Base-by-base conservation (phyloP, 2,113 vertebrate genomes). In the Ageneiosus marmoratus region DNA sequence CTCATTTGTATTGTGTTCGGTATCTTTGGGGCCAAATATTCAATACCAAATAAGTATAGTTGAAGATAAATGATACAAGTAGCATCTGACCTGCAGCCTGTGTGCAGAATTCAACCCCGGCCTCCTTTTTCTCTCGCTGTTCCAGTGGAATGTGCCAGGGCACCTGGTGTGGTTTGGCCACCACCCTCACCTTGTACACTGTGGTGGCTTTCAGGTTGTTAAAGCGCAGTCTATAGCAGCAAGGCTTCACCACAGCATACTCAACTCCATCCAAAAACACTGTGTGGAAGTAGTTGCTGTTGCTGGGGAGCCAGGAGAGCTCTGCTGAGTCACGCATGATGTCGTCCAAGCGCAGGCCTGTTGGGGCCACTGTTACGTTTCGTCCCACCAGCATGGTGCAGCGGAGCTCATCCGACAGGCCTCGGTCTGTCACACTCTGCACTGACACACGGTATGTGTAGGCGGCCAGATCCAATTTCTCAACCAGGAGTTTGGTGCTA, bases 81-180 rank as follows among this genome's bases (percentile, higher is more conserved):
- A 41, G 41, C 58, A 37, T 80, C 96, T 92, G 91, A 99, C 97
- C 98, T 95, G 97, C 97, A 51, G 97, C 96, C 90, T 96, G 94
- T 0, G 98, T 99, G 88, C 95, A 97, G 93, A 99, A 99, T 83
- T 99, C 97, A 89, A 97, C 95, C 0, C 92, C 95, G 48, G 96
- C 95, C 89, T 98, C 98, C 81, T 96, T 96, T 89, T 95, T 96
- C 78, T 99, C 98, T 48, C 98, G 91, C 83, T 99, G 98, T 89
- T 99, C 98, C 90, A 99, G 91, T 0, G 97, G 98, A 85, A 99
- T 96, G 88, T 99, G 97, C 98, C 98, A 99, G 84, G 98, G 98
- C 93, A 97, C 94, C 93, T 98, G 97, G 91, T 99, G 97, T 11
- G 98, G 98, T 85, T 94, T 94, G 20, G 98, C 98, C 89, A 95